Evolutionary conservation across 1,140 invertebrate species (phyloP).

Genomic region (Polyergus mexicanus): DNA sequence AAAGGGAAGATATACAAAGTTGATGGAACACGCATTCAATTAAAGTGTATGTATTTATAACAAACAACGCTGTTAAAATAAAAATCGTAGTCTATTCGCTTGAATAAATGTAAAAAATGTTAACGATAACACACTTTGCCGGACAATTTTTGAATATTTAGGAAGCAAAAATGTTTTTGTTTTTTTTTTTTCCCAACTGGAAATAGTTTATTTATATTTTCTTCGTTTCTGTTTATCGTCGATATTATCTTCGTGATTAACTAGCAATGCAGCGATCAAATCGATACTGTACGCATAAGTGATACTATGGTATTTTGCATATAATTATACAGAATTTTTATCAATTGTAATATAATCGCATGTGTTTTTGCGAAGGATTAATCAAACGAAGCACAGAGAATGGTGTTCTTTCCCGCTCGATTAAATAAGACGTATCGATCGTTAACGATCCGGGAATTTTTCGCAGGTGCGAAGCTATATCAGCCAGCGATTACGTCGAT

Average conservation of each 20-base stretch:
- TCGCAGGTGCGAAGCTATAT: constrained; percentile 93
- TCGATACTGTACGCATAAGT: not conserved
- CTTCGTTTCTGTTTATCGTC: not conserved
- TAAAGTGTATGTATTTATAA: not conserved
- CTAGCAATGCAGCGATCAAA: not conserved
- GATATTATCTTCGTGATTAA: not conserved
- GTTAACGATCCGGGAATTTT: constrained; percentile 66
- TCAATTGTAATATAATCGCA: not conserved
- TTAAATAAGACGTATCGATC: not conserved
- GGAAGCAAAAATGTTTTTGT: not conserved
- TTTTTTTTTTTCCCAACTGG: not conserved
- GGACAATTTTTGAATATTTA: constrained; percentile 15
- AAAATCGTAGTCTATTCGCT: constrained; percentile 3
- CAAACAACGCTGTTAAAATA: not conserved
- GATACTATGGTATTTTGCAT: not conserved
- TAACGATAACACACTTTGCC: not conserved
- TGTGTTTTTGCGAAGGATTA: not conserved
- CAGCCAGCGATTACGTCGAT: constrained; percentile 97
- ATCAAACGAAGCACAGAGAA: not conserved
- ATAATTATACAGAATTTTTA: not conserved
- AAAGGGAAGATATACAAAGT: not conserved
- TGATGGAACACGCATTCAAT: not conserved
- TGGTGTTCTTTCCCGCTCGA: not conserved
- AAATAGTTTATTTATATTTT: not conserved
- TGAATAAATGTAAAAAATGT: constrained; percentile 20